These are phyloP conservation scores for Mnemiopsis leidyi DNA, from an alignment of 37 sponge, comb jelly and placozoan species.

Conservation along the genomic window DNA sequence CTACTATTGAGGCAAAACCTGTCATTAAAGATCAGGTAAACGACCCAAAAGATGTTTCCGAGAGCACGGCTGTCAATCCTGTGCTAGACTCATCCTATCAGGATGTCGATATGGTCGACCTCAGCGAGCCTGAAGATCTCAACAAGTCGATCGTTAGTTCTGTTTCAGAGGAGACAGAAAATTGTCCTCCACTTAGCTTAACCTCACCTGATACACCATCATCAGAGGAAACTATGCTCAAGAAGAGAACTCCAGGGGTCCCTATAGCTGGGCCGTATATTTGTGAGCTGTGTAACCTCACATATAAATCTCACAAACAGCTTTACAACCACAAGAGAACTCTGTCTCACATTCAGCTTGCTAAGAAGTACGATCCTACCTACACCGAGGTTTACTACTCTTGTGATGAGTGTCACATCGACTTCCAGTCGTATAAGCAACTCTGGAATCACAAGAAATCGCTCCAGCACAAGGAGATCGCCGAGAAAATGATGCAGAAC, in stretches of 20 bases:
- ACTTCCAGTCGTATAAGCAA: constrained; percentile 62
- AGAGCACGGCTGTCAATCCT: background rate
- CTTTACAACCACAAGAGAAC: constrained; percentile 61
- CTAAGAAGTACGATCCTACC: constrained; percentile 21
- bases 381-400: constrained; percentile 42
- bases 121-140: background rate
- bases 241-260: background rate
- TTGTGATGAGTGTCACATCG: constrained; percentile 52
- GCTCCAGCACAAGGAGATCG: constrained; percentile 54
- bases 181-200: no score
- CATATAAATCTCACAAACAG: constrained; percentile 55
- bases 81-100: background rate
- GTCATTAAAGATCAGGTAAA: background rate
- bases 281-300: constrained; percentile 41
- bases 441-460: constrained; percentile 51
- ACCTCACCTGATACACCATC: background rate
- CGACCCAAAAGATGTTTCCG: background rate
- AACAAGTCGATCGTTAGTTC: background rate
- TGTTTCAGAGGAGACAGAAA: background rate
- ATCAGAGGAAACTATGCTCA: background rate
- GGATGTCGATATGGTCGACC: background rate
- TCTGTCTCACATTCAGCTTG: constrained; percentile 46
- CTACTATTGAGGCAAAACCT: background rate
- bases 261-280: background rate
- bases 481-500: constrained; percentile 5